phyloP scores from a whole-genome alignment of 2,888 invertebrate genomes.

The Tenthredo amoena region DNA sequence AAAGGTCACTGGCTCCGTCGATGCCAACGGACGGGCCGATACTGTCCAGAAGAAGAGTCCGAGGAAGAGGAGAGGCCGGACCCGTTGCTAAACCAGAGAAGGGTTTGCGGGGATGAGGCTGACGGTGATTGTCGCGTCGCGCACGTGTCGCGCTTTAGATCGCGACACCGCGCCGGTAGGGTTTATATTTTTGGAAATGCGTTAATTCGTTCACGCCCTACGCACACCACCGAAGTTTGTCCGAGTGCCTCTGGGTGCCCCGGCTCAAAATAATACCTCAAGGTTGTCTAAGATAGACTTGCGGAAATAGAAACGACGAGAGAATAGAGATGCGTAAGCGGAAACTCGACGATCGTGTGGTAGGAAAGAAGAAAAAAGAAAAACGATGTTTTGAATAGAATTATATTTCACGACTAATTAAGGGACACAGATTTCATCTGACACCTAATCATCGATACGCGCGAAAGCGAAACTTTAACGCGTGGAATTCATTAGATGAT shows the following conservation, averaged over 20 bases:
- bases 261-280: slow-evolving; percentile 48
- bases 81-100: slow-evolving; percentile 11
- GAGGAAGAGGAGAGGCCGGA: slow-evolving; percentile 30
- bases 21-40: slow-evolving; percentile 39
- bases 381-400: not conserved
- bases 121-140: slow-evolving; percentile 11
- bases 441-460: not conserved
- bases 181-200: slow-evolving; percentile 42
- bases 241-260: slow-evolving; percentile 11
- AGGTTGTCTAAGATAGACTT: slow-evolving; percentile 38
- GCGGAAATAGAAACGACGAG: slow-evolving; percentile 34
- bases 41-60: slow-evolving; percentile 37
- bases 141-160: slow-evolving; percentile 25
- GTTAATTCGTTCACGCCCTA: slow-evolving; percentile 30
- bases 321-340: not conserved
- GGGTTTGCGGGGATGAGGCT: not conserved
- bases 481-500: not conserved
- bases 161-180: slow-evolving; percentile 5
- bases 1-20: slow-evolving; percentile 51
- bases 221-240: slow-evolving; percentile 28
- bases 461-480: not conserved
- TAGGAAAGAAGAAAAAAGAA: slow-evolving; percentile 9
- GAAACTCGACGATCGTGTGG: slow-evolving; percentile 1
- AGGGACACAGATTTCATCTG: not conserved
- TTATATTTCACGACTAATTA: not conserved